A percentile compares a stretch with the other conserved stretches of the same genome.
These are phyloP conservation scores for Monoplex corrugatus DNA, from an alignment of 2,888 invertebrate genomes.

Conservation along the genomic window DNA sequence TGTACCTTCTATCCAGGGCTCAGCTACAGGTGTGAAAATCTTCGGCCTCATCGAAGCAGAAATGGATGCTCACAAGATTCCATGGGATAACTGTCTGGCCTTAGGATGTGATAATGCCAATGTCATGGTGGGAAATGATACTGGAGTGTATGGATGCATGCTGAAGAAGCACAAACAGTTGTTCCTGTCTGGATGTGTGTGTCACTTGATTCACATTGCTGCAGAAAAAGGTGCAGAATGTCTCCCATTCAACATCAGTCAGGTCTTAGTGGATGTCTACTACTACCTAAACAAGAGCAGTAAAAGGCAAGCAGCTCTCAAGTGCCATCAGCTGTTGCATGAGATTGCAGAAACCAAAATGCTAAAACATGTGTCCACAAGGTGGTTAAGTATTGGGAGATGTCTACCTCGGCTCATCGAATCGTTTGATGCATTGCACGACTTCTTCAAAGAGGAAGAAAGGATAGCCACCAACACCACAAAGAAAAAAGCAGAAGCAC, in stretches of 20 bases:
- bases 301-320: background rate
- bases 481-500: background rate
- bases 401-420: slow-evolving; percentile 46
- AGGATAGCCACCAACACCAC: background rate
- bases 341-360: slow-evolving; percentile 3
- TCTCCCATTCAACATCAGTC: background rate
- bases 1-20: slow-evolving; percentile 18
- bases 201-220: slow-evolving; percentile 38
- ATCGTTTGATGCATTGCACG: slow-evolving; percentile 47
- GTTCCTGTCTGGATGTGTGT: slow-evolving; percentile 45
- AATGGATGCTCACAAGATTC: slow-evolving; percentile 2
- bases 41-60: background rate
- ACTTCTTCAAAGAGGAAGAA: slow-evolving; percentile 49
- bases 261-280: slow-evolving; percentile 36
- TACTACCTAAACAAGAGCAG: slow-evolving; percentile 47
- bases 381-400: slow-evolving; percentile 44
- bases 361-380: slow-evolving; percentile 31
- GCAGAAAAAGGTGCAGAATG: slow-evolving; percentile 43
- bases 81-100: slow-evolving; percentile 43
- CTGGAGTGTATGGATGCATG: slow-evolving; percentile 37
- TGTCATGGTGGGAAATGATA: slow-evolving; percentile 40
- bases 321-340: slow-evolving; percentile 6
- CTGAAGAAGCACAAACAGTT: slow-evolving; percentile 11
- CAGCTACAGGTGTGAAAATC: slow-evolving; percentile 35
- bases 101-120: slow-evolving; percentile 43